Evolutionary conservation across 2,797 vertebrate species (phyloP).

Genomic region (Lepus oiostolus): DNA sequence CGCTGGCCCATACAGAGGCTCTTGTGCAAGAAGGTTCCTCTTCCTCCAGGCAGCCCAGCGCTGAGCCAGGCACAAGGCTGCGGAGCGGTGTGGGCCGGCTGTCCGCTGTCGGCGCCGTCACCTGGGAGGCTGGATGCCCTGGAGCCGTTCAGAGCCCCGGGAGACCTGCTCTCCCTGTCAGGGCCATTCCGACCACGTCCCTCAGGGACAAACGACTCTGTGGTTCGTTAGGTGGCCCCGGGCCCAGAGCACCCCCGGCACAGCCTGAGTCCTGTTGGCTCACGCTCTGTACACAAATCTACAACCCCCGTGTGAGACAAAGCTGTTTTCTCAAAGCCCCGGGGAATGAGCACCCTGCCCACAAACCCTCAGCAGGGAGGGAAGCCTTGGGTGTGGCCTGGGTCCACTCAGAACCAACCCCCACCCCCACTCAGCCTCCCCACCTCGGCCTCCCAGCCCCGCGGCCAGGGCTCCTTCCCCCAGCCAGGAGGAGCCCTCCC

Average conservation of each 20-base stretch:
- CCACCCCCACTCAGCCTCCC: neutral
- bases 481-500: neutral
- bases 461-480: neutral
- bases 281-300: neutral
- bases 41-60: neutral
- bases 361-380: neutral
- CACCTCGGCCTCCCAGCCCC: accelerated
- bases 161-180: neutral
- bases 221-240: neutral
- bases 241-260: neutral
- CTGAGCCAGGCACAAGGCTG: neutral
- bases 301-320: neutral
- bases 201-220: accelerated
- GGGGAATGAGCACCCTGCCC: neutral
- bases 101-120: neutral
- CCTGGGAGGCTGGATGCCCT: neutral
- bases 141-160: neutral
- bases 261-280: neutral
- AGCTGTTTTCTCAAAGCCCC: neutral
- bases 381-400: accelerated
- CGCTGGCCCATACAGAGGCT: neutral
- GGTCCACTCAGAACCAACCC: neutral
- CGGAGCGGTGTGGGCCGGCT: neutral
- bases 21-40: too few relatives aligned
- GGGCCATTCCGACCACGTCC: too few relatives aligned